phyloP scores from a whole-genome alignment of 2,113 vertebrate species.

The Glaucidium brasilianum region DNA sequence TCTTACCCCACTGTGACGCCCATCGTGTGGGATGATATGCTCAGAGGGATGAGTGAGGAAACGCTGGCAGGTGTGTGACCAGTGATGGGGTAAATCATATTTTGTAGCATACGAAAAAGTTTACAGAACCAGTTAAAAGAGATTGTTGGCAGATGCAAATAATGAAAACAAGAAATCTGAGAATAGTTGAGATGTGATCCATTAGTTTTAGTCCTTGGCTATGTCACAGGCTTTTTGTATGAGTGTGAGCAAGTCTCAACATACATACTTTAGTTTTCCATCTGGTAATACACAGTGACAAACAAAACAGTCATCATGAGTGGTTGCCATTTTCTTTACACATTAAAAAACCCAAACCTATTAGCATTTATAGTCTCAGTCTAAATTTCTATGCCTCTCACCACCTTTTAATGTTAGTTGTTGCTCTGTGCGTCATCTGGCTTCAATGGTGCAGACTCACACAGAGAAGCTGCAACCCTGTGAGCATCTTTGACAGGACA shows the following conservation, averaged over 20 bases:
- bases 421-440: neutral
- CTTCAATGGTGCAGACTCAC: neutral
- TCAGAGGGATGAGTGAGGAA: constrained; percentile 81
- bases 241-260: neutral
- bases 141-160: neutral
- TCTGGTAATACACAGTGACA: neutral
- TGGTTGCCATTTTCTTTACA: neutral
- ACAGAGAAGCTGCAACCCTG: neutral
- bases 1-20: constrained; percentile 76
- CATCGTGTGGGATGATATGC: constrained; percentile 96
- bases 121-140: neutral
- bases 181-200: neutral
- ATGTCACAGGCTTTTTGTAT: neutral
- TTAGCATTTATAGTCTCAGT: neutral
- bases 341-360: neutral
- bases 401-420: neutral
- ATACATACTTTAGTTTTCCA: neutral
- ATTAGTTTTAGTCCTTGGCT: neutral
- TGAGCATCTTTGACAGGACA: neutral
- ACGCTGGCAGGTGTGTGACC: constrained; percentile 79
- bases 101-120: neutral
- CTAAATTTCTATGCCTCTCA: neutral
- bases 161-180: neutral
- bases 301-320: neutral
- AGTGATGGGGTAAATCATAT: neutral